Evolutionary conservation across 2,113 vertebrate genomes (phyloP).

Genomic region (Scopus umbretta): DNA sequence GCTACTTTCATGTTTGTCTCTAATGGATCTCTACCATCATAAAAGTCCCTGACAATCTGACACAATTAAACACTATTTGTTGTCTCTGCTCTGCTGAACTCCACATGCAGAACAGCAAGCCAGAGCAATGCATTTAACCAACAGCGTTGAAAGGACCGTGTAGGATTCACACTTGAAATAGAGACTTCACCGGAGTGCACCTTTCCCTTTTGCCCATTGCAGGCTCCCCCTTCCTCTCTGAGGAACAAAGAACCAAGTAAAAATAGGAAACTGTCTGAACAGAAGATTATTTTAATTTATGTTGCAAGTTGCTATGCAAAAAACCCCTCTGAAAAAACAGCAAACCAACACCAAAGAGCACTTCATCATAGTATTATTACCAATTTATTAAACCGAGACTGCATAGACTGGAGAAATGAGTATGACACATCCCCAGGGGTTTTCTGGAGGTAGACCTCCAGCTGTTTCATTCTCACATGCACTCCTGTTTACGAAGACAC

Average conservation of each 20-base stretch:
- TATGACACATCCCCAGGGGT: background rate
- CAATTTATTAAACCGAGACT: constrained; percentile 53
- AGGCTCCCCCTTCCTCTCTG: background rate
- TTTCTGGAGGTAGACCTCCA: constrained; percentile 35
- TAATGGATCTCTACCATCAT: background rate
- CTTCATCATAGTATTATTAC: constrained; percentile 53
- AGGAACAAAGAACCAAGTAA: background rate
- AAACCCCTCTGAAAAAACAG: background rate
- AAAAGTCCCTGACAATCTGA: background rate
- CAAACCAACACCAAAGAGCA: constrained; percentile 4
- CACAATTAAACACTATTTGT: background rate
- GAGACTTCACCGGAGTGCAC: background rate
- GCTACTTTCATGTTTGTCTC: background rate
- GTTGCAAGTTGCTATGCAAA: background rate
- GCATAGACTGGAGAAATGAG: constrained; percentile 12
- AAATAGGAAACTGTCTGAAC: background rate
- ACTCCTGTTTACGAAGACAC: constrained; percentile 15
- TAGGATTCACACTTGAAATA: background rate
- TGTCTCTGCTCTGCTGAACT: background rate
- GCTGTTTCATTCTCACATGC: constrained; percentile 50
- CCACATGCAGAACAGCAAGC: background rate
- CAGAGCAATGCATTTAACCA: background rate
- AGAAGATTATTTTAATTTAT: background rate
- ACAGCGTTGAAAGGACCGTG: background rate
- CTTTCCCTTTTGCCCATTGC: background rate